Base-by-base conservation (phyloP, 2,113 vertebrate genomes). In the Dunckerocampus dactyliophorus region DNA sequence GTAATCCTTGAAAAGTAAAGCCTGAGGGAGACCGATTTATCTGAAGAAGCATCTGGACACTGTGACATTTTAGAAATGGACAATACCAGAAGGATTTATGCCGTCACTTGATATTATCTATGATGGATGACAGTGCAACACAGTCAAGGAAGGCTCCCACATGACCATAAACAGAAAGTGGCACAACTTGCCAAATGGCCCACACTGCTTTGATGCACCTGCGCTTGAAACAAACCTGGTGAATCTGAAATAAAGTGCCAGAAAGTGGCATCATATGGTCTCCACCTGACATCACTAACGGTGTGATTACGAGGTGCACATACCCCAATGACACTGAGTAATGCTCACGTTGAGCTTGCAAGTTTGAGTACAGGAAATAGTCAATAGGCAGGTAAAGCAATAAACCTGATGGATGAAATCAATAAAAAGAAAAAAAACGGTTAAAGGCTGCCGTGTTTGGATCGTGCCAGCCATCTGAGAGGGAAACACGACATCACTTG, bases 11-110 rank as follows among this genome's bases (percentile, higher is more conserved):
- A 62, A 64, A 79, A 62, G 37, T 61, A 68, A 67, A 65, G 57
- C 75, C 72, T 39, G 71, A 65, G 66, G 67, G 64, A 72, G 49
- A 72, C 31, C 50, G 59, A 49, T 21, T 59, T 59, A 74, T 85
- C 59, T 67, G 61, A 80, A 72, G 60, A 66, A 22, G 34, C 76
- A 76, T 72, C n/a, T 61, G 71, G 62, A 76, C 43, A 75, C 65
- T 63, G 43, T 75, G 71, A 76, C 71, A 73, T 49, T 50, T 63
- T 58, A 22, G 66, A 42, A 66, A 66, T 46, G 71, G 68, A 69
- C 71, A 62, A 55, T 45, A 68, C 62, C 74, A 76, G 59, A 28
- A 61, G 70, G 66, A 74, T 12, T 24, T 59, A 21, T 39, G 45
- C 28, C 61, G 61, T 43, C 39, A 43, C 13, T 43, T 43, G 39